Conservation (phyloP, 1,140 invertebrate genomes). For the Trichonephila clavata region DNA sequence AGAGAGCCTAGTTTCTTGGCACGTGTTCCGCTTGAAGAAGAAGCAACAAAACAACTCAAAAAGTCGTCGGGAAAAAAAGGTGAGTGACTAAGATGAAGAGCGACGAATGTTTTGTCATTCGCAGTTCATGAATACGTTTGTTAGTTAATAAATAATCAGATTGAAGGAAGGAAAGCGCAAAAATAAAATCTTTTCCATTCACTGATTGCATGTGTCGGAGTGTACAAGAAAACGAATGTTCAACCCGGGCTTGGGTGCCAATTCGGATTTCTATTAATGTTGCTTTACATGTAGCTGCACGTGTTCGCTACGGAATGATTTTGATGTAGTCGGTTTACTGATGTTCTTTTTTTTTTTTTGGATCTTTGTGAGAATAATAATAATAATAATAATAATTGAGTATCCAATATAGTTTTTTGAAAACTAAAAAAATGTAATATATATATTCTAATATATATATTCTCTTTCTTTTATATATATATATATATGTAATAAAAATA, state of each 20-base stretch:
- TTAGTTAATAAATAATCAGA: conserved; percentile 48
- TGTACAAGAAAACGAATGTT: neutral
- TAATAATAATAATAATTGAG: no score
- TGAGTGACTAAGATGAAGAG: conserved; percentile 7
- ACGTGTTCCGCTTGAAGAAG: neutral
- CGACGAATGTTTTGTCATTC: conserved; percentile 55
- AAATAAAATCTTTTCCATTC: neutral
- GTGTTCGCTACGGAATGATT: no score
- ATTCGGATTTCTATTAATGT: no score
- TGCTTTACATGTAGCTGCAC: no score
- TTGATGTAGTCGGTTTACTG: no score
- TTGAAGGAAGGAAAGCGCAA: neutral
- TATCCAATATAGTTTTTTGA: no score
- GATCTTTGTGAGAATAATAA: no score
- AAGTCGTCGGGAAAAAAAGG: neutral
- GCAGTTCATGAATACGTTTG: conserved; percentile 52
- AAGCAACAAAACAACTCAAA: neutral
- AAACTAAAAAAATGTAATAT: no score
- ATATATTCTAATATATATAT: no score
- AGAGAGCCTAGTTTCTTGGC: conserved; percentile 40
- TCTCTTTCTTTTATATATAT: no score
- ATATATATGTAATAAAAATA: no score
- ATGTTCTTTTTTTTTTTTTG: no score
- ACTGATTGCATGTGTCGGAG: neutral
- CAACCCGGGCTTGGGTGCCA: neutral